Conservation (phyloP, 2,888 invertebrate species). For the Crossocerus cetratus region DNA sequence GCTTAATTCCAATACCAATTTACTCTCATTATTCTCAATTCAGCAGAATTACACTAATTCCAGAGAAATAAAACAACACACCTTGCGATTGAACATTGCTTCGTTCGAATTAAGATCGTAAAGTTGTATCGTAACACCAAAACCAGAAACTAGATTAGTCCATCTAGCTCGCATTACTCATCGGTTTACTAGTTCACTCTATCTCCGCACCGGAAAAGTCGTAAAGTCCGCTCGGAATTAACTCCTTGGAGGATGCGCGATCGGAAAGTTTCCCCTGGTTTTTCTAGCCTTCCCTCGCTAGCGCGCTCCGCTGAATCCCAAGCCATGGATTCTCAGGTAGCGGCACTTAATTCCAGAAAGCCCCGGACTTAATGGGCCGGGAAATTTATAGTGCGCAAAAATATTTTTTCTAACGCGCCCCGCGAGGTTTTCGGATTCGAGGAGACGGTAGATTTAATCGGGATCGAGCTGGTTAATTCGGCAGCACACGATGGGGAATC, state of each 20-base stretch:
- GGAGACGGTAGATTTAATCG: neutral
- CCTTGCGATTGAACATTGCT: too few relatives aligned
- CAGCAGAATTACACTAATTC: neutral
- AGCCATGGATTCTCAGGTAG: too few relatives aligned
- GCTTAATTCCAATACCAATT: too few relatives aligned
- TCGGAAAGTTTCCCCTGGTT: too few relatives aligned
- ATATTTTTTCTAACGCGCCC: neutral
- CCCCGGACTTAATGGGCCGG: too few relatives aligned
- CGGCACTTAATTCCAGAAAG: constrained; percentile 28
- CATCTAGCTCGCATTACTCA: too few relatives aligned
- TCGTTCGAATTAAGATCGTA: constrained; percentile 44
- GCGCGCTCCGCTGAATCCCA: too few relatives aligned
- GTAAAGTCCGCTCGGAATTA: too few relatives aligned
- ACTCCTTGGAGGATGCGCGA: too few relatives aligned
- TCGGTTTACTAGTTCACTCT: constrained; percentile 26
- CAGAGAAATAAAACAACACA: too few relatives aligned
- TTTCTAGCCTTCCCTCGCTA: too few relatives aligned
- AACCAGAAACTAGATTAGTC: too few relatives aligned
- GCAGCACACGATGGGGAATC: neutral
- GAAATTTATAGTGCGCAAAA: neutral
- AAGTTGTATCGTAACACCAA: constrained; percentile 24
- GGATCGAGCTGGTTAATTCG: neutral
- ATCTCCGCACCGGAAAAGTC: constrained; percentile 33
- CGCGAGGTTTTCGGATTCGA: neutral
- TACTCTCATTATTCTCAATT: neutral